phyloP scores from a whole-genome alignment of 2,797 vertebrate genomes.

The Trichosurus vulpecula region DNA sequence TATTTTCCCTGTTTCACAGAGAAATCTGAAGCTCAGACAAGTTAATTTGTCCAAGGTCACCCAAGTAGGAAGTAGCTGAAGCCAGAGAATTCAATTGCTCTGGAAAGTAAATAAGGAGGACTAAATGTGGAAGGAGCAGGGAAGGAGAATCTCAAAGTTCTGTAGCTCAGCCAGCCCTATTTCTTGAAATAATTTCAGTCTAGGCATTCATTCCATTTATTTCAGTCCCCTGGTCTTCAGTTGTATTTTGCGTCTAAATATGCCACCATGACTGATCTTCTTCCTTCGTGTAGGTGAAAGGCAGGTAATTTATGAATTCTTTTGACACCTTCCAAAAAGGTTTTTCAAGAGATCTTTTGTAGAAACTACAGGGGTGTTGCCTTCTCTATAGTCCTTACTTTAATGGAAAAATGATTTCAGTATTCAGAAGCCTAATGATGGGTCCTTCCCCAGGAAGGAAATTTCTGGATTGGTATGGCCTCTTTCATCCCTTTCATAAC shows the following conservation, averaged over 20 bases:
- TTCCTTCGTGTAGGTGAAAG: neutral
- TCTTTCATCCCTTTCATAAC: conserved; percentile 35
- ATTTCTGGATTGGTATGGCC: neutral
- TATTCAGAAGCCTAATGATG: neutral
- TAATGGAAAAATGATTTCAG: neutral
- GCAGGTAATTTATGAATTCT: neutral
- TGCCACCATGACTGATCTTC: neutral
- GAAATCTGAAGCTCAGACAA: neutral
- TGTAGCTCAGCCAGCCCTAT: neutral
- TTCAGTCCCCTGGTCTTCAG: neutral
- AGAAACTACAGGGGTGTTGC: neutral
- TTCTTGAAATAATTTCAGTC: neutral
- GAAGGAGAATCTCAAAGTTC: neutral
- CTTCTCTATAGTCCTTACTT: neutral
- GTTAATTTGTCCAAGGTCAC: neutral
- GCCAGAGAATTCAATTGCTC: neutral
- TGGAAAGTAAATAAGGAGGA: neutral
- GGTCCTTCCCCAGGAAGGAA: neutral
- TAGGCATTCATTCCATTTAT: neutral
- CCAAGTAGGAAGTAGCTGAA: neutral
- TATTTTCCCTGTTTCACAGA: neutral
- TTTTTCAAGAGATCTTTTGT: neutral
- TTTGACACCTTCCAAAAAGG: neutral
- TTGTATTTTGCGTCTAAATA: neutral
- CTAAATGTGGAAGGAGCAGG: too few relatives aligned